Evolutionary conservation across 2,888 invertebrate genomes (phyloP).

Genomic region (Notodonta dromedarius): DNA sequence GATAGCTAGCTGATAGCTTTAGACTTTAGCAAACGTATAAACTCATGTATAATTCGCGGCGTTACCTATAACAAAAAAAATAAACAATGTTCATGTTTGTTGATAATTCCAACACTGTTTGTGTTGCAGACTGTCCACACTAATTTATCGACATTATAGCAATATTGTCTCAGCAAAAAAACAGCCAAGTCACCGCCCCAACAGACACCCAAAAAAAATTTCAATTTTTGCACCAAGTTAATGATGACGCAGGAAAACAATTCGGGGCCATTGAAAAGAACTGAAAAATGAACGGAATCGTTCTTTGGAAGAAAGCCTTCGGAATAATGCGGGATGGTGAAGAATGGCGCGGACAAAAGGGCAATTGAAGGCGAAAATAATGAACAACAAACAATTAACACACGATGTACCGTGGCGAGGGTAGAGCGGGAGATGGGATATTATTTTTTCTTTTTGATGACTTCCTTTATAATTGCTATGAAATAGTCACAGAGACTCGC

Average conservation of each 20-base stretch:
- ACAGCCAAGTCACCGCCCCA: not conserved
- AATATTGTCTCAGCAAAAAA: not conserved
- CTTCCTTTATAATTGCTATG: no score
- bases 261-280: constrained; percentile 69
- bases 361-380: constrained; percentile 83
- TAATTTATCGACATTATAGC: not conserved
- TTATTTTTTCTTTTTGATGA: no score
- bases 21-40: no score
- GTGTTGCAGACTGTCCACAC: not conserved
- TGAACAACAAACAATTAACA: constrained; percentile 83
- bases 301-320: constrained; percentile 73
- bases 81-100: no score
- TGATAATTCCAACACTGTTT: no score
- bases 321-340: constrained; percentile 72
- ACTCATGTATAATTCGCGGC: no score
- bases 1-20: no score
- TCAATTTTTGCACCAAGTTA: constrained; percentile 62
- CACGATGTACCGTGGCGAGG: constrained; percentile 54
- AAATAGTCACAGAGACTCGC: no score
- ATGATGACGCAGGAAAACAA: constrained; percentile 77
- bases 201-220: constrained; percentile 21
- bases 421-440: constrained; percentile 32
- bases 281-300: constrained; percentile 78
- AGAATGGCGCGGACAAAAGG: constrained; percentile 77
- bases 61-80: no score